Percentiles rank a stretch among this genome's conserved stretches.
These are phyloP conservation scores for Elmis aenea DNA, from an alignment of 2,888 invertebrate species.

Conservation along the genomic window DNA sequence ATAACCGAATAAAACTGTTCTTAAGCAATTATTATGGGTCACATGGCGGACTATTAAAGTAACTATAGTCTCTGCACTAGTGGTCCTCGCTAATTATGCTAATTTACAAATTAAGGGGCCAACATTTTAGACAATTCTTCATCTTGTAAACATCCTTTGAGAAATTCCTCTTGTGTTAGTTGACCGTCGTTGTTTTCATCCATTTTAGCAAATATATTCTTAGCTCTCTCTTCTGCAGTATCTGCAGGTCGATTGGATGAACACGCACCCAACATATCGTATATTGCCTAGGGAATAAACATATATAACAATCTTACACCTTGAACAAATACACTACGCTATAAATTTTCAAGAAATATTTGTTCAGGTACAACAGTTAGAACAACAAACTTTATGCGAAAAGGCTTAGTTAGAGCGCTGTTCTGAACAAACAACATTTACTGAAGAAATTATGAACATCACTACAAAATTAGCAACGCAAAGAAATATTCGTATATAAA, in stretches of 20 bases:
- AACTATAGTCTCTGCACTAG: no score
- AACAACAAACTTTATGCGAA: no score
- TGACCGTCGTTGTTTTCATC: conserved; percentile 99
- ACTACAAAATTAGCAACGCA: no score
- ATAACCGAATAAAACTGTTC: no score
- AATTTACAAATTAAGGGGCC: conserved; percentile 87
- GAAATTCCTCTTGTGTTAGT: conserved; percentile 95
- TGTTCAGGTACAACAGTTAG: conserved; percentile 4
- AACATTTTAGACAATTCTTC: conserved; percentile 93
- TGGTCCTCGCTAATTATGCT: no score
- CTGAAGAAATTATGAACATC: no score
- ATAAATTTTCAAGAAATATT: conserved; percentile 4
- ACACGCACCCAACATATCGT: conserved; percentile 98
- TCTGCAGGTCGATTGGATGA: conserved; percentile 92
- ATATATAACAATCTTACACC: conserved; percentile 2
- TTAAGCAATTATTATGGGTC: no score
- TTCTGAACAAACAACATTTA: no score
- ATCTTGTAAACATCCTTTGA: conserved; percentile 95
- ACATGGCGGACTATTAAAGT: no score
- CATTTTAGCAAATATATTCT: conserved; percentile 99
- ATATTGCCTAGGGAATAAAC: conserved; percentile 80
- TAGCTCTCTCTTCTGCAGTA: conserved; percentile 95
- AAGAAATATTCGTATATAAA: no score
- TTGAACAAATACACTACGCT: conserved; percentile 1
- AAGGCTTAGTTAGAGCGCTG: no score